Evolutionary conservation across 2,113 vertebrate genomes (phyloP).

Genomic region (Sciurus niger): DNA sequence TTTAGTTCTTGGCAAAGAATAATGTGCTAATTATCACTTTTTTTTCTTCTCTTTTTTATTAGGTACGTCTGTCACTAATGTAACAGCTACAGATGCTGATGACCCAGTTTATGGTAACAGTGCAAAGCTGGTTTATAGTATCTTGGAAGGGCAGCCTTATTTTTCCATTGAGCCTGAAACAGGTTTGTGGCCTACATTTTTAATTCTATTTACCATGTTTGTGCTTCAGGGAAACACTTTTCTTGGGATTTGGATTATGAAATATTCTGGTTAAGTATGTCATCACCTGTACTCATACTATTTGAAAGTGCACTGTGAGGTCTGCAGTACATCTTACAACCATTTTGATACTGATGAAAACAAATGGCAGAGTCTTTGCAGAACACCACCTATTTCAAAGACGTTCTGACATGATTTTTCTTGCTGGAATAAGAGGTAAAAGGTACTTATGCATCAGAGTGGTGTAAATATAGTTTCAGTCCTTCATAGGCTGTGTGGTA

Average conservation of each 20-base stretch:
- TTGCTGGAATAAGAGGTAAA: not conserved
- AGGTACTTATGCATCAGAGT: not conserved
- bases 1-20: slow-evolving; percentile 54
- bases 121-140: slow-evolving; percentile 98
- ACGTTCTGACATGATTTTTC: not conserved
- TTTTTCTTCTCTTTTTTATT: slow-evolving; percentile 1
- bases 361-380: not conserved
- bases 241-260: slow-evolving; percentile 68
- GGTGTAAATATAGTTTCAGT: not conserved
- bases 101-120: slow-evolving; percentile 99
- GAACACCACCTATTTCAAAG: not conserved
- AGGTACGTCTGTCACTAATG: slow-evolving; percentile 97
- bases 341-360: slow-evolving; percentile 53
- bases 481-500: not conserved
- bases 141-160: slow-evolving; percentile 98
- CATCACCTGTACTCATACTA: slow-evolving; percentile 22
- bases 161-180: slow-evolving; percentile 98
- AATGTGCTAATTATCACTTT: slow-evolving; percentile 70
- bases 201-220: slow-evolving; percentile 69
- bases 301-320: not conserved
- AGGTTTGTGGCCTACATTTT: slow-evolving; percentile 89
- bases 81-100: slow-evolving; percentile 98
- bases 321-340: not conserved
- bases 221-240: slow-evolving; percentile 71
- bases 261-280: slow-evolving; percentile 56